Conservation (phyloP, 2,797 vertebrate genomes). For the Falco berigora region DNA sequence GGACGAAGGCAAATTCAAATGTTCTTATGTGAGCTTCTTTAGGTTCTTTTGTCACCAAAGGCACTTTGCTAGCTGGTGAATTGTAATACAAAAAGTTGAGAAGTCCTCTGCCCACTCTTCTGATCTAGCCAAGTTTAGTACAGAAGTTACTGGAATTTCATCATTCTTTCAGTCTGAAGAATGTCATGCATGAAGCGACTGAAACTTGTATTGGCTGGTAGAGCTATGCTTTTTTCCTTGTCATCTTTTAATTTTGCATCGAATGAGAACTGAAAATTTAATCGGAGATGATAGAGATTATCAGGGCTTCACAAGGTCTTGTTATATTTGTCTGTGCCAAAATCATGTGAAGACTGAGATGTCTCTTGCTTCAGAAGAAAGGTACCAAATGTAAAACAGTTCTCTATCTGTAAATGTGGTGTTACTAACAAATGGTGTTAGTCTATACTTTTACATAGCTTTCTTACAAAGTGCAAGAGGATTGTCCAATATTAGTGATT, state of each 20-base stretch:
- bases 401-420: background rate
- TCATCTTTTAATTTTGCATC: background rate
- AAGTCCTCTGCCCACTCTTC: background rate
- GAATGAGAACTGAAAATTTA: background rate
- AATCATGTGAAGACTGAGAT: background rate
- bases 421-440: background rate
- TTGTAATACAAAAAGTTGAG: background rate
- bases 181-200: fast-evolving
- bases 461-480: background rate
- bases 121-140: background rate
- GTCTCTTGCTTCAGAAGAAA: background rate
- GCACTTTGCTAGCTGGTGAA: background rate
- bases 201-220: background rate
- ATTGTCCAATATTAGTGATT: background rate
- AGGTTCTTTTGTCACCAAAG: background rate
- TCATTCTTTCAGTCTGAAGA: background rate
- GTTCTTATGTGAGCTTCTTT: background rate
- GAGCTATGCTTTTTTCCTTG: background rate
- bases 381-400: background rate
- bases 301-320: background rate
- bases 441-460: background rate
- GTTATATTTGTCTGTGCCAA: background rate
- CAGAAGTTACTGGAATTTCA: background rate
- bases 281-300: background rate
- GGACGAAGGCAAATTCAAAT: background rate